A percentile compares a stretch with the other conserved stretches of the same genome.
phyloP scores from a whole-genome alignment of 2,888 invertebrate genomes.

The Platycnemis pennipes region DNA sequence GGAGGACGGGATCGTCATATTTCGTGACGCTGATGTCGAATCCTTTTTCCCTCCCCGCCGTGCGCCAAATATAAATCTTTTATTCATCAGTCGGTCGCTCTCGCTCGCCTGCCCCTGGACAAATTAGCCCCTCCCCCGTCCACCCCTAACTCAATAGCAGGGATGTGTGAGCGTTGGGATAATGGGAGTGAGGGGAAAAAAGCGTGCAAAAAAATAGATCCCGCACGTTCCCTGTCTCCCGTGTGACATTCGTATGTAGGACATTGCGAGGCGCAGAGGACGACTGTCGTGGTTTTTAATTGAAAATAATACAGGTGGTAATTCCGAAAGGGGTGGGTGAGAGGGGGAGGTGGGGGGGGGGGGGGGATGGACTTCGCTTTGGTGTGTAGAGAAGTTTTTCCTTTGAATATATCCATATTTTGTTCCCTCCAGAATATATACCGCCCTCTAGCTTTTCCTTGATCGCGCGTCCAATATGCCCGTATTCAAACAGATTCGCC shows the following conservation, averaged over 20 bases:
- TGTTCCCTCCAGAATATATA: neutral
- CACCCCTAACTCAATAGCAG: slow-evolving; percentile 19
- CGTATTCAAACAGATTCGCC: neutral
- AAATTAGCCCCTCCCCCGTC: neutral
- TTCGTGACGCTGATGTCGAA: neutral
- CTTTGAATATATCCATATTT: neutral
- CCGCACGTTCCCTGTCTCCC: neutral
- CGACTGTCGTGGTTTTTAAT: neutral
- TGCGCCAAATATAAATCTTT: slow-evolving; percentile 11
- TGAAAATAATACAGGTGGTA: slow-evolving; percentile 24
- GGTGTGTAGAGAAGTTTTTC: neutral
- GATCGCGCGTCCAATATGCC: neutral
- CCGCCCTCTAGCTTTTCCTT: neutral
- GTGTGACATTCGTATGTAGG: neutral
- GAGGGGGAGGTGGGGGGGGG: neutral
- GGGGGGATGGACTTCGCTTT: neutral
- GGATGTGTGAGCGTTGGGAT: neutral
- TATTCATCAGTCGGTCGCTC: slow-evolving; percentile 1
- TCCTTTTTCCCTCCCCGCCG: neutral
- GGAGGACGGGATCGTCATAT: neutral
- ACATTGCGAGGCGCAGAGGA: neutral
- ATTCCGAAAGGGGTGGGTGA: neutral
- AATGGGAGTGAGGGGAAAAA: neutral
- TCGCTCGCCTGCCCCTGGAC: neutral
- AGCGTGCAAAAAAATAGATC: neutral